A percentile compares a stretch with the other conserved stretches of the same genome.
Evolutionary conservation across 2,113 vertebrate species (phyloP).

Genomic region (Accipiter cooperii): DNA sequence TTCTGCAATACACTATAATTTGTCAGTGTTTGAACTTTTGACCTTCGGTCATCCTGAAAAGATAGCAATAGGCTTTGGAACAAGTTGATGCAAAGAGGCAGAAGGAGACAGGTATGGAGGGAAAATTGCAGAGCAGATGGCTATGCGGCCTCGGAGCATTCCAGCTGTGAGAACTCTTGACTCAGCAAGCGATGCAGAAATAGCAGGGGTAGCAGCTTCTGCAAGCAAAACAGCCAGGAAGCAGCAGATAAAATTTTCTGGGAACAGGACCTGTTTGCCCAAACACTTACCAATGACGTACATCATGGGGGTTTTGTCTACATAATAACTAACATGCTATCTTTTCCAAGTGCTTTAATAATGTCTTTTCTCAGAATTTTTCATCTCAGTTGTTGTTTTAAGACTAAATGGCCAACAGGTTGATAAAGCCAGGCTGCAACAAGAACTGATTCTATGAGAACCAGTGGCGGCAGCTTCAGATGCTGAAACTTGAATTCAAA

Average conservation of each 20-base stretch:
- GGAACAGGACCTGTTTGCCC: not conserved
- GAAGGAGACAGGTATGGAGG: not conserved
- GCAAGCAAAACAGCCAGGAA: not conserved
- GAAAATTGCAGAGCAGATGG: not conserved
- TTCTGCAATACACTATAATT: not conserved
- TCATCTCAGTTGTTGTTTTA: not conserved
- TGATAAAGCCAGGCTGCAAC: not conserved
- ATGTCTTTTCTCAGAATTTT: not conserved
- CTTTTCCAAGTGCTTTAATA: not conserved
- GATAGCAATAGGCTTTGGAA: not conserved
- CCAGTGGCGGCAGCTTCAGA: not conserved
- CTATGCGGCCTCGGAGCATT: accelerated
- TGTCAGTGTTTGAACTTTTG: not conserved
- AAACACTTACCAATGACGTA: not conserved
- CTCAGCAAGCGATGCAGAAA: not conserved
- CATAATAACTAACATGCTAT: not conserved
- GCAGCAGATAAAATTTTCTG: not conserved
- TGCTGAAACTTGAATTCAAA: not conserved
- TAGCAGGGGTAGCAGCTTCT: not conserved
- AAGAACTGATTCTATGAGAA: not conserved
- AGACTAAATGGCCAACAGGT: not conserved
- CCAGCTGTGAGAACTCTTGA: not conserved
- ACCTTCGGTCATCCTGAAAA: not conserved
- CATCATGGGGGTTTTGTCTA: not conserved
- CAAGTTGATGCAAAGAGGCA: not conserved